Evolutionary conservation across 1,140 invertebrate species (phyloP).

Genomic region (Protaetia brevitarsis): DNA sequence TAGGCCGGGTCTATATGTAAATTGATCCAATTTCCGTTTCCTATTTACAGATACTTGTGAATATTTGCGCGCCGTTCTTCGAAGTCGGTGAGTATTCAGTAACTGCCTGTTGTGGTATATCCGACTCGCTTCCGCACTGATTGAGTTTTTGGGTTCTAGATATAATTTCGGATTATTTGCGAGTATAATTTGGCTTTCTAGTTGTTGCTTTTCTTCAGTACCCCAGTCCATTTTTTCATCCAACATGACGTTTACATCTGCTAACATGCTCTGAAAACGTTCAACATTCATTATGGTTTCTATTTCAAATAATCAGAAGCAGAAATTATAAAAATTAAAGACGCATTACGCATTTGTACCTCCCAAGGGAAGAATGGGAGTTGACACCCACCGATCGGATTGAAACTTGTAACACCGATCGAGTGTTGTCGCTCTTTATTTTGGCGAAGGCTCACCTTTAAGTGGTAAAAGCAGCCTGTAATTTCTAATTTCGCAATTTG

Average conservation of each 20-base stretch:
- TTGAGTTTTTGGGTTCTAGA: constrained; percentile 78
- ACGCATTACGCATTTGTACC: no score
- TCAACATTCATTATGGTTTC: constrained; percentile 26
- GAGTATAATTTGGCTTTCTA: constrained; percentile 81
- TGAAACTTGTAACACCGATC: no score
- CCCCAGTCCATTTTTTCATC: constrained; percentile 48
- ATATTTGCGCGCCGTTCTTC: constrained; percentile 70
- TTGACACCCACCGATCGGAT: no score
- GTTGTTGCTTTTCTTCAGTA: constrained; percentile 70
- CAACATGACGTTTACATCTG: constrained; percentile 43
- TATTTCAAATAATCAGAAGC: no score
- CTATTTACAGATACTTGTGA: constrained; percentile 79
- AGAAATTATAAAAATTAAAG: no score
- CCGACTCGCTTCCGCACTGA: constrained; percentile 69
- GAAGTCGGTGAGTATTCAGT: constrained; percentile 70
- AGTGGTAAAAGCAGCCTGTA: no score
- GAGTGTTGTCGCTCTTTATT: no score
- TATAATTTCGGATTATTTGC: constrained; percentile 82
- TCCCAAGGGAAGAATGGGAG: no score
- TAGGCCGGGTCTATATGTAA: constrained; percentile 73
- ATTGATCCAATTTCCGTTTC: constrained; percentile 82
- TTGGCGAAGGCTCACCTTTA: no score
- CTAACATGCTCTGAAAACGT: constrained; percentile 42
- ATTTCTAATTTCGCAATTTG: no score
- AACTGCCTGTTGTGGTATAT: constrained; percentile 71